Evolutionary conservation across 2,888 invertebrate genomes (phyloP).

Genomic region (Cryptocephalus primarius): DNA sequence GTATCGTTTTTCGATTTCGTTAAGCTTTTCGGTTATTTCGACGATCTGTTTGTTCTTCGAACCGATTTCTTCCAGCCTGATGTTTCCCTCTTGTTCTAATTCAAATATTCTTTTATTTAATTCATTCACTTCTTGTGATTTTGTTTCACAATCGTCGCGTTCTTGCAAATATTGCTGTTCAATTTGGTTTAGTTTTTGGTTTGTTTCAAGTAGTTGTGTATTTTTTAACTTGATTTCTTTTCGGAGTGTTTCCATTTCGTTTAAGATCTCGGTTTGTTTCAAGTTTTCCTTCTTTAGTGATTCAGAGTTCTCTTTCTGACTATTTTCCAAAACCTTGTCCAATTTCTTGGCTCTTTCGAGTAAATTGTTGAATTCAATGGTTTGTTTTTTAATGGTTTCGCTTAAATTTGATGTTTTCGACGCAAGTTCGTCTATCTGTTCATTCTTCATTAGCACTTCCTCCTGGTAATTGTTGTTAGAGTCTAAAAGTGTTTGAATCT

Average conservation of each 20-base stretch:
- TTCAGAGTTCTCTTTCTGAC: constrained; percentile 6
- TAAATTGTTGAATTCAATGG: constrained; percentile 13
- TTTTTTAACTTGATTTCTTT: not conserved
- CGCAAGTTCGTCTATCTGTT: constrained; percentile 7
- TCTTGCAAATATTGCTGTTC: constrained; percentile 6
- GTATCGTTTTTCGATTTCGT: not conserved
- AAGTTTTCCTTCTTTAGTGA: constrained; percentile 14
- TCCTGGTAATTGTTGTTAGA: too few relatives aligned
- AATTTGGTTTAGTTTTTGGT: constrained; percentile 4
- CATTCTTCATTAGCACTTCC: not conserved
- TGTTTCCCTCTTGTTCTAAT: too few relatives aligned
- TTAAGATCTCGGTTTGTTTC: constrained; percentile 8
- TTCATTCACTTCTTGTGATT: not conserved
- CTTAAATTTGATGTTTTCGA: constrained; percentile 4
- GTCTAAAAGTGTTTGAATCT: too few relatives aligned
- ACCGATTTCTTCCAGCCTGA: too few relatives aligned
- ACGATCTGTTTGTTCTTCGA: too few relatives aligned
- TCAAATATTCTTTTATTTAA: too few relatives aligned
- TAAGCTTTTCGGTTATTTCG: not conserved
- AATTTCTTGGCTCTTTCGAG: constrained; percentile 10
- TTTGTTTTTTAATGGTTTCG: constrained; percentile 9
- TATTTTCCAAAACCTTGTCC: constrained; percentile 6
- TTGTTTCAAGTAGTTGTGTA: not conserved
- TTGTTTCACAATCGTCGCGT: constrained; percentile 3
- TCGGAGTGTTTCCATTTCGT: constrained; percentile 10